phyloP scores from a whole-genome alignment of 23 tunicate genomes.

The Pegea sp. region DNA sequence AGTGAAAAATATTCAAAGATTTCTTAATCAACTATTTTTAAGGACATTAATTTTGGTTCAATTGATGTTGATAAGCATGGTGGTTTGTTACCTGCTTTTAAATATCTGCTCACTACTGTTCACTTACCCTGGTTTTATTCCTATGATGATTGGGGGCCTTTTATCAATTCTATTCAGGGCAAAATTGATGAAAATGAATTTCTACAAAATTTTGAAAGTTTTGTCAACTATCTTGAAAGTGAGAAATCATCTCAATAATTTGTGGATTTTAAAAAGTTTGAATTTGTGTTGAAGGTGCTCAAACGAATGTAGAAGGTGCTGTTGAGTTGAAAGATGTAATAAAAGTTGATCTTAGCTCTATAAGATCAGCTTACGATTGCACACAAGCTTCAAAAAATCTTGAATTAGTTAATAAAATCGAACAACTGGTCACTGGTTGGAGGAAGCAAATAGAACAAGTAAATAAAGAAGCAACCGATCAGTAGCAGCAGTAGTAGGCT shows the following conservation, averaged over 20 bases:
- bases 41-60: slow-evolving; percentile 75
- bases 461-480: not conserved
- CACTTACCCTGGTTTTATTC: slow-evolving; percentile 67
- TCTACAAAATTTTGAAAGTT: slow-evolving; percentile 53
- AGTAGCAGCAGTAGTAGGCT: too few relatives aligned
- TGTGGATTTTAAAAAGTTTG: not conserved
- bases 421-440: slow-evolving; percentile 91
- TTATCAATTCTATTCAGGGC: slow-evolving; percentile 71
- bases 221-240: slow-evolving; percentile 83
- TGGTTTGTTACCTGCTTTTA: slow-evolving; percentile 66
- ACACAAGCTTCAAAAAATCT: slow-evolving; percentile 68
- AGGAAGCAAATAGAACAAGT: slow-evolving; percentile 98
- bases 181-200: slow-evolving; percentile 58
- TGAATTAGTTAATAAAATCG: slow-evolving; percentile 53
- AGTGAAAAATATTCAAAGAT: too few relatives aligned
- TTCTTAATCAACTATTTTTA: too few relatives aligned
- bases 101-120: slow-evolving; percentile 41
- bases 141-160: slow-evolving; percentile 51
- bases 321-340: slow-evolving; percentile 37
- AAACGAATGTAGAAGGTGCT: slow-evolving; percentile 85
- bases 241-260: slow-evolving; percentile 3
- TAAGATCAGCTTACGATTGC: slow-evolving; percentile 29
- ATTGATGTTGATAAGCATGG: slow-evolving; percentile 69
- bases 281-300: slow-evolving; percentile 84
- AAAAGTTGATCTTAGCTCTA: slow-evolving; percentile 27